Evolutionary conservation across 2,113 vertebrate species (phyloP).

Genomic region (Myotis davidii): DNA sequence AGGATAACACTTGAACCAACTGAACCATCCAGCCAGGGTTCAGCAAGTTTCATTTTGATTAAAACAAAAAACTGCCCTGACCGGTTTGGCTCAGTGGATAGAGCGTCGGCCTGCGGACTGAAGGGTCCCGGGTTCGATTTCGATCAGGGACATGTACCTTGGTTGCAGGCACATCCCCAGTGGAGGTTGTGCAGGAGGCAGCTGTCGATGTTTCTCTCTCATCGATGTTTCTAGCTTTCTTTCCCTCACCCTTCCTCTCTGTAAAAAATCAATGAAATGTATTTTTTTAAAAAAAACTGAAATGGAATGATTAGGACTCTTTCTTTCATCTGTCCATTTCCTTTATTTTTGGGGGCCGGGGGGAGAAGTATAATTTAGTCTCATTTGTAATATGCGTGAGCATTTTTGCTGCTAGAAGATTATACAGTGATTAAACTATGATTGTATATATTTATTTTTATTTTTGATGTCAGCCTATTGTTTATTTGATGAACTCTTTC

Average conservation of each 20-base stretch:
- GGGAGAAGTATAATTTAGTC: neutral
- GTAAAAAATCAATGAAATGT: too few relatives aligned
- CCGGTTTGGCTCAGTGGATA: too few relatives aligned
- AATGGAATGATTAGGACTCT: constrained; percentile 10
- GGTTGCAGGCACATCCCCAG: too few relatives aligned
- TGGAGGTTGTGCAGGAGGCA: too few relatives aligned
- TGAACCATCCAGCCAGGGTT: neutral
- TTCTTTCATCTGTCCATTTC: constrained; percentile 18
- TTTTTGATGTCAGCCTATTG: neutral
- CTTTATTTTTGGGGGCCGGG: neutral
- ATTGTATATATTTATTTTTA: constrained; percentile 18
- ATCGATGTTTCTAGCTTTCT: too few relatives aligned
- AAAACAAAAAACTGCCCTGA: neutral
- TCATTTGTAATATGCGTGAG: constrained; percentile 32
- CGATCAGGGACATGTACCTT: too few relatives aligned
- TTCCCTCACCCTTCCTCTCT: too few relatives aligned
- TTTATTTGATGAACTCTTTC: constrained; percentile 28
- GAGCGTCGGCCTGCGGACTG: too few relatives aligned
- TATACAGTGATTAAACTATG: constrained; percentile 37
- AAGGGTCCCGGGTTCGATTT: too few relatives aligned
- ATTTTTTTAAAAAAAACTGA: neutral
- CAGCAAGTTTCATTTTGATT: constrained; percentile 53
- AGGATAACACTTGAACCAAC: neutral
- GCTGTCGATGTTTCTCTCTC: too few relatives aligned
- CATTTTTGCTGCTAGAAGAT: constrained; percentile 15